A percentile compares a stretch with the other conserved stretches of the same genome.
Evolutionary conservation across 2,888 invertebrate genomes (phyloP).

Genomic region (Fabriciana adippe): DNA sequence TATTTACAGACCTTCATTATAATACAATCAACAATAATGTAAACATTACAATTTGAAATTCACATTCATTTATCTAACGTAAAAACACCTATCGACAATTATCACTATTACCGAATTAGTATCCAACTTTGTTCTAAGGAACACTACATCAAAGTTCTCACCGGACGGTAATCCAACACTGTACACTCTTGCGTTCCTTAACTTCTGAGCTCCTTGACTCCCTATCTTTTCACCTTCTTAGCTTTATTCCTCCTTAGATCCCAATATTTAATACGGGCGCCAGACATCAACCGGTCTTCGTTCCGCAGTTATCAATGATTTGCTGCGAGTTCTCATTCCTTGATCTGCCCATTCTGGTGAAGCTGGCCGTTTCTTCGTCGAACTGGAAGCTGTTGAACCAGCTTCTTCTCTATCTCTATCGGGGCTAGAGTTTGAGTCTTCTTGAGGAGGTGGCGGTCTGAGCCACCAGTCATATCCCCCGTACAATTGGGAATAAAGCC

Average conservation of each 20-base stretch:
- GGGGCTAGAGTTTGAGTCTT: constrained; percentile 71
- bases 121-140: constrained; percentile 49
- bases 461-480: constrained; percentile 88
- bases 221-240: constrained; percentile 38
- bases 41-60: constrained; percentile 73
- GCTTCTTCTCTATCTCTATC: constrained; percentile 70
- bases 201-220: constrained; percentile 20
- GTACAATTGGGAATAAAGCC: constrained; percentile 90
- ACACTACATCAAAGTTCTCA: constrained; percentile 35
- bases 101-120: constrained; percentile 64
- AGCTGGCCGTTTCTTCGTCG: constrained; percentile 76
- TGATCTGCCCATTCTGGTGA: constrained; percentile 79
- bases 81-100: constrained; percentile 73
- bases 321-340: constrained; percentile 72
- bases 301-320: constrained; percentile 69
- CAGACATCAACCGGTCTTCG: constrained; percentile 87
- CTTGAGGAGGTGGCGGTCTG: constrained; percentile 68
- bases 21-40: constrained; percentile 80
- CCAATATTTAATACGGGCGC: constrained; percentile 85
- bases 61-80: constrained; percentile 79
- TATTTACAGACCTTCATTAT: constrained; percentile 81
- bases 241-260: constrained; percentile 19
- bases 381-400: constrained; percentile 61
- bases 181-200: constrained; percentile 26
- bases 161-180: constrained; percentile 61